Percentiles rank a stretch among this genome's conserved stretches.
Conservation (phyloP, 2,888 invertebrate genomes). For the Papilio demoleus region DNA sequence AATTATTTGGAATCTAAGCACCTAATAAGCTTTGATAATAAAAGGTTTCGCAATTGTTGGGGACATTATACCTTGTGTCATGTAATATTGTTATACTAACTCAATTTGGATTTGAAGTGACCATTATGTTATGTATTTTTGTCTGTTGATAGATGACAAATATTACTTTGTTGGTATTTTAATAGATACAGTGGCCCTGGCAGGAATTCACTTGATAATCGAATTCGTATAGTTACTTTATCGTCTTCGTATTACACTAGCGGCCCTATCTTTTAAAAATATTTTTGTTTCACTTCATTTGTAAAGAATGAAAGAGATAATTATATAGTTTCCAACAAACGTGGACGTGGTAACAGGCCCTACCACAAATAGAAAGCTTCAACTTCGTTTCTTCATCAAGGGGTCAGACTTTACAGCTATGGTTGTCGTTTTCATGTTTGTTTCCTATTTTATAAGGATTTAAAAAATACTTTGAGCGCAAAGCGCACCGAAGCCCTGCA, state of each 20-base stretch:
- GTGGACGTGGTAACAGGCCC: too few relatives aligned
- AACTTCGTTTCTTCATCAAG: neutral
- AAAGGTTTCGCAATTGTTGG: slow-evolving; percentile 71
- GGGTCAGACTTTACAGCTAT: neutral
- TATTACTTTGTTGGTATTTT: neutral
- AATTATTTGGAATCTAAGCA: slow-evolving; percentile 78
- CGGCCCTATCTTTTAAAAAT: too few relatives aligned
- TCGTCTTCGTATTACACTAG: too few relatives aligned
- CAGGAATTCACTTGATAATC: too few relatives aligned
- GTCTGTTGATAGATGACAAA: neutral
- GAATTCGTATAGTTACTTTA: too few relatives aligned
- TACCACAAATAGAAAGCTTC: neutral
- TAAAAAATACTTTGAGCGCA: slow-evolving; percentile 18
- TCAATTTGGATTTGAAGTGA: neutral
- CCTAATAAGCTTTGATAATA: slow-evolving; percentile 78
- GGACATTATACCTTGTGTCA: slow-evolving; percentile 43
- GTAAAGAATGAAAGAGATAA: neutral
- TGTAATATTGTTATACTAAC: slow-evolving; percentile 38
- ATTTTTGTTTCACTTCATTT: neutral
- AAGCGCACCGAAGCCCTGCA: slow-evolving; percentile 20
- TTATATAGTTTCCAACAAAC: neutral
- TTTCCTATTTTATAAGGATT: slow-evolving; percentile 13
- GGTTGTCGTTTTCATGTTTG: neutral
- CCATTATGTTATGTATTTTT: neutral
- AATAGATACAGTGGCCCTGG: too few relatives aligned